phyloP scores from a whole-genome alignment of 2,113 vertebrate species.

The Chelonoidis abingdonii region DNA sequence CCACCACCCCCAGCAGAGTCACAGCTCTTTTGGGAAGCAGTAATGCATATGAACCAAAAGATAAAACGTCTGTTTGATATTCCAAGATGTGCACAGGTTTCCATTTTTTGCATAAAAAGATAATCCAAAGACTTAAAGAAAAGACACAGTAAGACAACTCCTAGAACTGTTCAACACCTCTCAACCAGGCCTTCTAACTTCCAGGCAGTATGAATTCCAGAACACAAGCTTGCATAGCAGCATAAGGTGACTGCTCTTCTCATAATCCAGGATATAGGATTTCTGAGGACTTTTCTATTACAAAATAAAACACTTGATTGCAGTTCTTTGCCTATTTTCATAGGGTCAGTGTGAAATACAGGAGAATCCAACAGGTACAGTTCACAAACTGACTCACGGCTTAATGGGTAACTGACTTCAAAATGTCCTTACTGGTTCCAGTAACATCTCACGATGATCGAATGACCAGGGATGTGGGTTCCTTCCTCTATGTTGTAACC shows the following conservation, averaged over 20 bases:
- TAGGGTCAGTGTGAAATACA: slow-evolving; percentile 43
- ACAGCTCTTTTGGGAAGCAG: not conserved
- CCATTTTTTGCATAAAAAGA: not conserved
- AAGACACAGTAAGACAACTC: not conserved
- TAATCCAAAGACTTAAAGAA: not conserved
- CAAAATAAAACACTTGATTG: not conserved
- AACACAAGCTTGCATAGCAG: not conserved
- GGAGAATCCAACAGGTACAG: not conserved
- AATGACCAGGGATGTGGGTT: not conserved
- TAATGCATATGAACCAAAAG: not conserved
- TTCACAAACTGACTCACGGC: not conserved
- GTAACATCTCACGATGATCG: not conserved
- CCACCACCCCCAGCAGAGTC: accelerated
- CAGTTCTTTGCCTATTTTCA: not conserved
- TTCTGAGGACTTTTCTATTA: not conserved
- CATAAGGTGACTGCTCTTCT: not conserved
- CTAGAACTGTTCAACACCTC: not conserved
- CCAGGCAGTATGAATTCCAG: not conserved
- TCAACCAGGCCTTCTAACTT: not conserved
- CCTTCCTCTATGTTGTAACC: not conserved
- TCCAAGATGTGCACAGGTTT: not conserved
- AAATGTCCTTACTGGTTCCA: slow-evolving; percentile 50
- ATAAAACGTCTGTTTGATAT: not conserved
- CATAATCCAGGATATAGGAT: not conserved
- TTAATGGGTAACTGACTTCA: not conserved